These are phyloP conservation scores for Heteromyza rotundicornis DNA, from an alignment of 2,888 invertebrate species.

Conservation along the genomic window DNA sequence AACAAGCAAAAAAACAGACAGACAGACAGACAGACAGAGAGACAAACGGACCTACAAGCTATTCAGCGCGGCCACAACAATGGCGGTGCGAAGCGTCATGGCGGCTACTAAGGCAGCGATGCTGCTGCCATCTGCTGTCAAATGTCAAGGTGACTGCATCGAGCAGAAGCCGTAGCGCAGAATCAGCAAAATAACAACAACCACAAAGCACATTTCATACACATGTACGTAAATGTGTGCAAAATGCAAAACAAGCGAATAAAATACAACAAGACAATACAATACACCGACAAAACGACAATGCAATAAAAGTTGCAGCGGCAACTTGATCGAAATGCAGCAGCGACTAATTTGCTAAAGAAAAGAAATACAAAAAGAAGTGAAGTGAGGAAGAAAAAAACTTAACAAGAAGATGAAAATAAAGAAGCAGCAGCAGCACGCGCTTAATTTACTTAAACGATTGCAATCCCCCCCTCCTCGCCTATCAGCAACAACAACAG, in stretches of 20 bases:
- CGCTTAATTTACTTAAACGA: background rate
- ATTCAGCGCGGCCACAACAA: background rate
- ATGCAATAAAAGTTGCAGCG: background rate
- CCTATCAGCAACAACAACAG: no score
- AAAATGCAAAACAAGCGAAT: conserved; percentile 15
- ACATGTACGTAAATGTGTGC: no score
- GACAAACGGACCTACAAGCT: no score
- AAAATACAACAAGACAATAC: background rate
- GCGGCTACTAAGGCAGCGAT: background rate
- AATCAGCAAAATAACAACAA: conserved; percentile 5
- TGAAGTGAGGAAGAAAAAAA: background rate
- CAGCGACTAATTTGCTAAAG: background rate
- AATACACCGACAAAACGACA: background rate
- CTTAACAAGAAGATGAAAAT: background rate
- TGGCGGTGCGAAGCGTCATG: background rate
- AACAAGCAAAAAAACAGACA: no score
- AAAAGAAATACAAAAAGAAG: background rate
- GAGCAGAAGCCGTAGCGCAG: conserved; percentile 12
- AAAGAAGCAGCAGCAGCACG: background rate
- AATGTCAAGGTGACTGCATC: conserved; percentile 28
- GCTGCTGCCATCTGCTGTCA: conserved; percentile 29
- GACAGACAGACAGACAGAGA: no score
- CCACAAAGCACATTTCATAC: no score
- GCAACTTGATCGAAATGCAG: background rate
- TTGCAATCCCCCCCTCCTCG: no score